Conservation (phyloP, 2,888 invertebrate genomes). For the Cosmopolites sordidus region DNA sequence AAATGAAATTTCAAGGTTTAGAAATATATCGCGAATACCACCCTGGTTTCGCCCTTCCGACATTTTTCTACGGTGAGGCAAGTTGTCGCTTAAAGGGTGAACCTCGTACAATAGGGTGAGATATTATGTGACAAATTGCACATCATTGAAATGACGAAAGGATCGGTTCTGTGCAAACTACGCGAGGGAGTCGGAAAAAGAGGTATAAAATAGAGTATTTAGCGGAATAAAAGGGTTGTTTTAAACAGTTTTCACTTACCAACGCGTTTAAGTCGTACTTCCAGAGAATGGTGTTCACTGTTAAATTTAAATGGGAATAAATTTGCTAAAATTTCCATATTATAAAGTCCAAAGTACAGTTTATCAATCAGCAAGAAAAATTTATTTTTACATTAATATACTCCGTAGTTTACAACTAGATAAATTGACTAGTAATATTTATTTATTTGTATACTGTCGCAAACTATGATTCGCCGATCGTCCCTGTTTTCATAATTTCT, state of each 20-base stretch:
- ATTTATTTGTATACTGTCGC: too few species aligned
- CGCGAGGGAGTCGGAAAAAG: slow-evolving; percentile 34
- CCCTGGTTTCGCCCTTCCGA: slow-evolving; percentile 16
- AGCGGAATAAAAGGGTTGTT: slow-evolving; percentile 41
- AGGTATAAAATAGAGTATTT: slow-evolving; percentile 44
- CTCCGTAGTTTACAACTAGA: too few species aligned
- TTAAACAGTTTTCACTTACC: slow-evolving; percentile 35
- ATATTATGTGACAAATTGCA: slow-evolving; percentile 49
- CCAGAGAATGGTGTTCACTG: too few species aligned
- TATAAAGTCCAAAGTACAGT: too few species aligned
- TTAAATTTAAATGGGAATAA: too few species aligned
- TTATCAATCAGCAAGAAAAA: too few species aligned
- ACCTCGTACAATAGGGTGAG: slow-evolving; percentile 27
- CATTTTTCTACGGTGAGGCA: slow-evolving; percentile 16
- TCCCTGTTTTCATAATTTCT: too few species aligned
- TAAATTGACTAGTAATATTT: too few species aligned
- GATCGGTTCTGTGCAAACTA: slow-evolving; percentile 30
- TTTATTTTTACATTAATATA: too few species aligned
- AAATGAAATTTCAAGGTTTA: too few species aligned
- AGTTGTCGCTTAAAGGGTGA: slow-evolving; percentile 7
- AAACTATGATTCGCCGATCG: too few species aligned
- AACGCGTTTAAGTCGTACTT: slow-evolving; percentile 5
- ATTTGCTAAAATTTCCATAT: too few species aligned
- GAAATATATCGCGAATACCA: slow-evolving; percentile 3
- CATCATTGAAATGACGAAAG: slow-evolving; percentile 45